Evolutionary conservation across 1,140 invertebrate genomes (phyloP), one percentile per base, ranked within the genome.

Genomic region (Drosophila bocki): DNA sequence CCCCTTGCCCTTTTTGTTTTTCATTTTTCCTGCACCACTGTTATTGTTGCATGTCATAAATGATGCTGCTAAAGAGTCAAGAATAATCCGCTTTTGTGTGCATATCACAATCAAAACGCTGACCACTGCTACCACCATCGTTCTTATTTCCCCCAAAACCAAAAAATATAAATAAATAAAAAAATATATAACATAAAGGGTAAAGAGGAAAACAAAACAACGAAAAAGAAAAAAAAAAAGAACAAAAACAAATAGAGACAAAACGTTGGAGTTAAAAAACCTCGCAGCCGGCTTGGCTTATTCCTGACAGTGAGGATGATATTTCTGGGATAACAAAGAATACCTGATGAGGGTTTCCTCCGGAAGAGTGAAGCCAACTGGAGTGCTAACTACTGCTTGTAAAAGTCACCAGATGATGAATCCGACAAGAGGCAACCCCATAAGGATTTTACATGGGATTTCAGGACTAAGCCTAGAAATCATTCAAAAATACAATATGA

Each of bases 1-100:
- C 8, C 45, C 12, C 5, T 26, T 26, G 4, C 45, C 3, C 13
- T 15, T 11, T 29, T 7, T 17, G 8, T 11, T 11, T 17, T 17
- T 2, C 7, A 1, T 47, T 8, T 15, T 47, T 17, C 57, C 56
- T 62, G 56, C 58, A 19, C 62, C 51, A 41, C 51, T 68, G 71
- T 82, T 87, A 90, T 90, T 88, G 80, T 90, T 87, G 80, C 70
- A 84, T 84, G 84, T 84, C 84, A 87, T 87, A 87, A 87, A 87
- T 90, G 85, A 90, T 87, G 80, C 78, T 80, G 85, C 80, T 84
- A 86, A 90, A 88, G 77, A 87, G 76, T 84, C 80, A 67, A 79
- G 72, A 78, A 90, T 87, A 87, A 87, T 87, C 84, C 84, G 84
- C 84, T 84, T 88, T 84, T 90, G 85, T 90, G 85, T 78, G 84